phyloP scores from a whole-genome alignment of 2,888 invertebrate species.

The Glaucopsyche alexis region DNA sequence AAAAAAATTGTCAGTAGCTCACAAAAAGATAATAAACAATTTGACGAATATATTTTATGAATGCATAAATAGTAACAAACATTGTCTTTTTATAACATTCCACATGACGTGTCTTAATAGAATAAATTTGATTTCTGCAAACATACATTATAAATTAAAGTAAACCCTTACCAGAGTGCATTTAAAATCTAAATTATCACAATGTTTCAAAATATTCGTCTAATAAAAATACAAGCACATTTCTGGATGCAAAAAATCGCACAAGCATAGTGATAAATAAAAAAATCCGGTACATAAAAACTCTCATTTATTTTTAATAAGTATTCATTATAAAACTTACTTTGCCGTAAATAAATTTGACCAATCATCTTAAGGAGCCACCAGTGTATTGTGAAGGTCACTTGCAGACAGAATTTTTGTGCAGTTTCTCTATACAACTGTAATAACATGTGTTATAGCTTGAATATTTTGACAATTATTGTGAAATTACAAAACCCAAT shows the following conservation, averaged over 20 bases:
- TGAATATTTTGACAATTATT: not conserved
- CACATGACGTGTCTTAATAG: not conserved
- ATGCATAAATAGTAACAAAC: not conserved
- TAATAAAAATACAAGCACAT: conserved; percentile 8
- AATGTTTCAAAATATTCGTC: not conserved
- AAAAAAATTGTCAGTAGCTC: not conserved
- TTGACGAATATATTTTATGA: too few relatives aligned
- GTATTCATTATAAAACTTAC: not conserved
- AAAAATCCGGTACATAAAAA: not conserved
- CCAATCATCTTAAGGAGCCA: not conserved
- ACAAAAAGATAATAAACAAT: not conserved
- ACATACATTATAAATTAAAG: not conserved
- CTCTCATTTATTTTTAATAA: not conserved
- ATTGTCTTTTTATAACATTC: not conserved
- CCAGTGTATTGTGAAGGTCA: not conserved
- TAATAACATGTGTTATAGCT: not conserved
- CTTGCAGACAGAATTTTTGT: not conserved
- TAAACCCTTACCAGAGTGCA: conserved; percentile 10
- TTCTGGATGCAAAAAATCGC: not conserved
- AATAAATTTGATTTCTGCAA: not conserved
- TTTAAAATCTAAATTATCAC: conserved; percentile 13
- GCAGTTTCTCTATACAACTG: not conserved
- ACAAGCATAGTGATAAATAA: not conserved
- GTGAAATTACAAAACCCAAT: not conserved
- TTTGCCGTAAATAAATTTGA: not conserved